phyloP scores from a whole-genome alignment of 2,888 invertebrate genomes.

The Idaea biselata region DNA sequence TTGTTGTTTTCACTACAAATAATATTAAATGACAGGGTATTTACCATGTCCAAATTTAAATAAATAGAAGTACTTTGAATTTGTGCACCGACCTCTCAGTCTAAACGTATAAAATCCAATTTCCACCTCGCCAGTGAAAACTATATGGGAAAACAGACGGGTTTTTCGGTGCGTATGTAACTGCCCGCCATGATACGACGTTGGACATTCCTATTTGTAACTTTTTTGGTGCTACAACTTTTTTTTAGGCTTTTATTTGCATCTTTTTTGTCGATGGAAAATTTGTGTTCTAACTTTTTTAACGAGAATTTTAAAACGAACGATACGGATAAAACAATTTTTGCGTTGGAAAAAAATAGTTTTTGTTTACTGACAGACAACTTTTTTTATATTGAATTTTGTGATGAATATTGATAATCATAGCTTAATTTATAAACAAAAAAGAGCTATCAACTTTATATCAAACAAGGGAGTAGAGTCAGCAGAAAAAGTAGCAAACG shows the following conservation, averaged over 20 bases:
- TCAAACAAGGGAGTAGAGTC: too few species aligned
- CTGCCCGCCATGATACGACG: not conserved
- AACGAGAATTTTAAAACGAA: not conserved
- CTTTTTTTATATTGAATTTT: too few species aligned
- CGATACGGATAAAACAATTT: not conserved
- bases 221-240: not conserved
- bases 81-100: not conserved
- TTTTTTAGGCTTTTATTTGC: not conserved
- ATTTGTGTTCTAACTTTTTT: not conserved
- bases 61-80: too few species aligned
- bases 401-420: too few species aligned
- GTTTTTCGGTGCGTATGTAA: not conserved
- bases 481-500: too few species aligned
- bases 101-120: constrained; percentile 37
- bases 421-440: too few species aligned
- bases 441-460: too few species aligned
- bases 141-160: constrained; percentile 20
- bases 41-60: too few species aligned
- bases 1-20: too few species aligned
- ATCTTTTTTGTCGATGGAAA: not conserved
- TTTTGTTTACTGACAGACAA: too few species aligned
- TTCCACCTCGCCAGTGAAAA: constrained; percentile 31
- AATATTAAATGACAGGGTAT: too few species aligned
- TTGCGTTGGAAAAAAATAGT: not conserved
- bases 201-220: not conserved